Evolutionary conservation across 2,113 vertebrate genomes (phyloP).

Genomic region (Holacanthus passer): DNA sequence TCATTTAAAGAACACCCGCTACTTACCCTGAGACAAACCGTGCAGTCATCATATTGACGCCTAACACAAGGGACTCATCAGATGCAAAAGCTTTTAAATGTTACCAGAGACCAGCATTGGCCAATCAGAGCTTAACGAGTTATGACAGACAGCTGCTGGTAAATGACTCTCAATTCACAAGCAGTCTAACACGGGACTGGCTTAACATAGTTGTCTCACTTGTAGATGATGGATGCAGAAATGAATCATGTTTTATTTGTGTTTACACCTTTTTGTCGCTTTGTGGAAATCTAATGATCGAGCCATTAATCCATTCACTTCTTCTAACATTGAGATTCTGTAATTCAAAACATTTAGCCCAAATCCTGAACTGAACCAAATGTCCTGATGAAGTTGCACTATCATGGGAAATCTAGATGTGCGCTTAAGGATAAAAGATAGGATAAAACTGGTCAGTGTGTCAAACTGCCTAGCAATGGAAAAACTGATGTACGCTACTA

Average conservation of each 20-base stretch:
- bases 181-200: not conserved
- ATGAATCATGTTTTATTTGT: not conserved
- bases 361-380: no score
- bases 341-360: no score
- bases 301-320: no score
- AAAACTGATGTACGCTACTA: no score
- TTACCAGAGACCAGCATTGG: not conserved
- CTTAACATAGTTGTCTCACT: not conserved
- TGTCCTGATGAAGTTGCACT: no score
- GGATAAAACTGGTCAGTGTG: no score
- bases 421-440: no score
- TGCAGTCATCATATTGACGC: slow-evolving; percentile 5
- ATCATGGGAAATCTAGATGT: no score
- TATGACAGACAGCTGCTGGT: slow-evolving; percentile 31
- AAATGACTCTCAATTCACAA: no score
- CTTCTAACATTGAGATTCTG: no score
- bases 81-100: slow-evolving; percentile 7
- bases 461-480: no score
- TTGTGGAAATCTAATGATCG: no score
- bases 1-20: fast-evolving
- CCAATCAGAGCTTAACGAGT: slow-evolving; percentile 42
- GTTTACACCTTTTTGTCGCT: not conserved
- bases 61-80: fast-evolving
- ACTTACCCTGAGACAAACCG: slow-evolving; percentile 12
- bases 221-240: not conserved